A percentile compares a stretch with the other conserved stretches of the same genome.
phyloP scores from a whole-genome alignment of 1,140 invertebrate genomes.

The Ridgeia piscesae region DNA sequence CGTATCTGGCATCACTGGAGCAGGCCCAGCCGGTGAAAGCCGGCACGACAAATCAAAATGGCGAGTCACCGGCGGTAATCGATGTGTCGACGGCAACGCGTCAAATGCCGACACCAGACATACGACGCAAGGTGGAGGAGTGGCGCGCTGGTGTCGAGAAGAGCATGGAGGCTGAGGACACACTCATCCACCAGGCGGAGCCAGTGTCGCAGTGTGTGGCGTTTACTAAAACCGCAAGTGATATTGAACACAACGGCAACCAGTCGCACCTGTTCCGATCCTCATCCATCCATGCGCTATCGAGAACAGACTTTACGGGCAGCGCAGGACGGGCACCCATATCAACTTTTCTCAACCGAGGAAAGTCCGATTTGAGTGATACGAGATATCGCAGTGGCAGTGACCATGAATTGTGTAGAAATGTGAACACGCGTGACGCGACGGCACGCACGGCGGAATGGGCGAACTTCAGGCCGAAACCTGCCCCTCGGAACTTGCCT shows the following conservation, averaged over 20 bases:
- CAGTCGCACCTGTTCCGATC: constrained; percentile 52
- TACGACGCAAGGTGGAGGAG: constrained; percentile 30
- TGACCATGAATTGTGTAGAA: not conserved
- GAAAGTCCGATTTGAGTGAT: not conserved
- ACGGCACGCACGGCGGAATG: not conserved
- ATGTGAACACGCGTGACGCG: not conserved
- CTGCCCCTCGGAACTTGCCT: not conserved
- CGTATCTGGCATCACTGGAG: constrained; percentile 85
- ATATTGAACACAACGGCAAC: constrained; percentile 48
- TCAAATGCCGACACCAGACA: constrained; percentile 29
- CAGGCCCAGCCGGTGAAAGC: constrained; percentile 38
- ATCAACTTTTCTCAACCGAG: not conserved
- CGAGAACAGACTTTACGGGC: not conserved
- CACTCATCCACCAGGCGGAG: not conserved
- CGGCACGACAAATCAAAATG: constrained; percentile 43
- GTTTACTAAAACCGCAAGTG: constrained; percentile 39
- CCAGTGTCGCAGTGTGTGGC: not conserved
- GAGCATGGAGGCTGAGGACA: not conserved
- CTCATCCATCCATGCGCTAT: constrained; percentile 48
- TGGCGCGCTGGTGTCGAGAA: constrained; percentile 29
- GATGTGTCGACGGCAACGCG: constrained; percentile 13
- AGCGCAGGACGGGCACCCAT: not conserved
- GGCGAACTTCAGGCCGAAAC: not conserved
- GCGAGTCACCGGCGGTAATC: constrained; percentile 33
- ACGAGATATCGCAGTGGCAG: not conserved